Conservation (phyloP, 2,888 invertebrate species). For the Sarcophaga variegata region DNA sequence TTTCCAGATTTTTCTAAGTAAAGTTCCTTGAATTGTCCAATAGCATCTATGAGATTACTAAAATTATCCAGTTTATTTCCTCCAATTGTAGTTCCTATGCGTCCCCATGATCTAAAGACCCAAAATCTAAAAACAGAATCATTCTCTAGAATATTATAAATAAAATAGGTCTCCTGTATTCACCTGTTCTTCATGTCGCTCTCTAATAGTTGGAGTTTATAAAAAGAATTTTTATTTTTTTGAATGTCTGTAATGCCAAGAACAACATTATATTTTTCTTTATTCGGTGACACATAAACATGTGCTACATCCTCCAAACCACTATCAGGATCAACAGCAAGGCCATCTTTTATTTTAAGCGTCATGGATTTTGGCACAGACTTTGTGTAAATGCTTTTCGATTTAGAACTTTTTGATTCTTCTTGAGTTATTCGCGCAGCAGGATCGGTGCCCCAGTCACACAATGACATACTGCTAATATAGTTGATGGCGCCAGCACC, state of each 20-base stretch:
- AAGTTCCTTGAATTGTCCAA: conserved; percentile 84
- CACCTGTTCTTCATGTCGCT: conserved; percentile 86
- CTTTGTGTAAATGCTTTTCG: conserved; percentile 85
- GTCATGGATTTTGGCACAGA: conserved; percentile 85
- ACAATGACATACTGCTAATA: conserved; percentile 88
- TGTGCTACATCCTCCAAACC: conserved; percentile 86
- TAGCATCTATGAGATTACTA: conserved; percentile 83
- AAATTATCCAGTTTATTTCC: conserved; percentile 85
- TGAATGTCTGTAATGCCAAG: conserved; percentile 93
- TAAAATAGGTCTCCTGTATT: conserved; percentile 66
- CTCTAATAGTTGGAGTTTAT: conserved; percentile 95
- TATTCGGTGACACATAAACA: conserved; percentile 85
- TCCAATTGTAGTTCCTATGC: conserved; percentile 97
- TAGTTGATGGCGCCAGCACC: conserved; percentile 84
- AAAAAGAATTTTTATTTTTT: conserved; percentile 94
- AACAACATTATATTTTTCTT: conserved; percentile 88
- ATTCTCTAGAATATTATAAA: neutral
- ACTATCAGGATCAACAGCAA: conserved; percentile 96
- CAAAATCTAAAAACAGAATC: conserved; percentile 83
- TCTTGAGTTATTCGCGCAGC: conserved; percentile 81
- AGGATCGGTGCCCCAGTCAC: conserved; percentile 91
- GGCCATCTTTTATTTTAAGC: conserved; percentile 90
- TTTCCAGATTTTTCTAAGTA: conserved; percentile 94
- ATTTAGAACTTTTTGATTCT: conserved; percentile 84
- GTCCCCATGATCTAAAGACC: conserved; percentile 97